Base-by-base conservation (phyloP, 92 coral and sea anemone species). In the Bergia sp. region DNA sequence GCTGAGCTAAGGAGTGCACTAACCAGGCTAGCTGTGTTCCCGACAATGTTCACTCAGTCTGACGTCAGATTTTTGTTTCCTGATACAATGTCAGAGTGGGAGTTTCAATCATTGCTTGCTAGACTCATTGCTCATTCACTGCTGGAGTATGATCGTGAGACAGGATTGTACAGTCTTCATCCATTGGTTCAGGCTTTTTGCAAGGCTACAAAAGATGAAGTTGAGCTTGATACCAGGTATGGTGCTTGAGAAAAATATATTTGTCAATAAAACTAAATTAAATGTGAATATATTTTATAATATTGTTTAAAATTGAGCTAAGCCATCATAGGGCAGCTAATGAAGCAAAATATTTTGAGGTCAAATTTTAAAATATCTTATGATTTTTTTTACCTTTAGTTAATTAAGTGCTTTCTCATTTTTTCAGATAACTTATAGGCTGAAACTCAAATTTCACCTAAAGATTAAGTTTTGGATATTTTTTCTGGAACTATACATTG, bases 131-230 rank as follows among this genome's bases (percentile, higher is more conserved):
- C 74, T 13, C 92, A 92, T 79, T 87, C 98, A 37, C 90, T 95
- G 47, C 71, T 95, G 73, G 88, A 93, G 49, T 53, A 49, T 76
- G 98, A 92, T 78, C 41, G n/a, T 1, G 87, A 18, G 18, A 40
- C 64, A 41, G 36, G 40, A 21, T 66, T 78, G 39, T 95, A 95
- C 92, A 91, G 93, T 75, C 85, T 95, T 40, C 98, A 95, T 87
- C 96, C 91, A 69, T 83, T 93, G 39, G 89, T 95, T 12, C 98
- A 93, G 73, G 86, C 94, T 15, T 93, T 89, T 23, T 89, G 96
- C 61, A 91, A 88, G 74, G 81, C 89, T 37, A 72, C 91, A 12
- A 79, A 66, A 20, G 81, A 82, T 7, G 94, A 89, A 15, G 40
- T 29, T 6, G 73, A 61, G 12, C 41, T 89, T 3, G 77, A 81